Evolutionary conservation across 2,888 invertebrate species (phyloP).

Genomic region (Noctua comes): DNA sequence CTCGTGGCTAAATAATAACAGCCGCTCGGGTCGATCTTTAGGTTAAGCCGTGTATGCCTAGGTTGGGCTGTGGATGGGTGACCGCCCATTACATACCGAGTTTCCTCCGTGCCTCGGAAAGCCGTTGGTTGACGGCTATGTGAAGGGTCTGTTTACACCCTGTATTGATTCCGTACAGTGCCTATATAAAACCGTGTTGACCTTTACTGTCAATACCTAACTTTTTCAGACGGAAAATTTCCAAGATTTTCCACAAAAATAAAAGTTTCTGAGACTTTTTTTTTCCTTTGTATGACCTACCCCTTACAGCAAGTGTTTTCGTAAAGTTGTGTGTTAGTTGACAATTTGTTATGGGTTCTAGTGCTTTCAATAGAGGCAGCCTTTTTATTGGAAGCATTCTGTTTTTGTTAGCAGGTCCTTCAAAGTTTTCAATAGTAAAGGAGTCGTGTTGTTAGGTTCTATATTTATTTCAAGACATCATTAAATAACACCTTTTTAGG

Average conservation of each 20-base stretch:
- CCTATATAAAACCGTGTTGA: neutral
- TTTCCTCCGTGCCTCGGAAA: too few species aligned
- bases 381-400: constrained; percentile 34
- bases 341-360: constrained; percentile 70
- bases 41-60: too few species aligned
- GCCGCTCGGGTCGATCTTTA: too few species aligned
- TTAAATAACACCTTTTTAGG: neutral
- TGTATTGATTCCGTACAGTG: neutral
- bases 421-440: constrained; percentile 27
- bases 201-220: neutral
- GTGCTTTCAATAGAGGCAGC: constrained; percentile 64
- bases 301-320: constrained; percentile 50
- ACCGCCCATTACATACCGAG: too few species aligned
- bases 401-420: constrained; percentile 40
- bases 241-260: neutral
- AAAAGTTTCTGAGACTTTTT: neutral
- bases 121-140: too few species aligned
- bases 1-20: too few species aligned
- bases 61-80: too few species aligned
- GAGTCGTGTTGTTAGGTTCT: constrained; percentile 13
- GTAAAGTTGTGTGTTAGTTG: constrained; percentile 67
- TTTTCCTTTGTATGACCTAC: constrained; percentile 38
- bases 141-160: too few species aligned
- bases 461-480: constrained; percentile 29
- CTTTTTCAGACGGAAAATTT: neutral